phyloP scores from a whole-genome alignment of 2,888 invertebrate genomes.

The Caenorhabditis sp. region DNA sequence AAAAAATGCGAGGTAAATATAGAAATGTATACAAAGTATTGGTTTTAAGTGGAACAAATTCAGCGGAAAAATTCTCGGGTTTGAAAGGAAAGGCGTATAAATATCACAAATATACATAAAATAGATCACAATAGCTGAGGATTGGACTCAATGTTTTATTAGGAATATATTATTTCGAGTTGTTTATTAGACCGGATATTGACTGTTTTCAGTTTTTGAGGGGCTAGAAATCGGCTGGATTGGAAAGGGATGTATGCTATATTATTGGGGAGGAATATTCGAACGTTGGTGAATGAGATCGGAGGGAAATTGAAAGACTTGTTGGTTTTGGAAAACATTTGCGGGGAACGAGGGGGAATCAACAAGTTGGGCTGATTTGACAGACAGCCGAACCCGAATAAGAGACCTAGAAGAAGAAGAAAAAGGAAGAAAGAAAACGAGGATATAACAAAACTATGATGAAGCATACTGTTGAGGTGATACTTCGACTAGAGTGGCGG shows the following conservation, averaged over 20 bases:
- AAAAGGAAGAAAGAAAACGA: constrained; percentile 3
- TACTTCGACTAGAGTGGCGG: constrained; percentile 48
- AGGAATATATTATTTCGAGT: not conserved
- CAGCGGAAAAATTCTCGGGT: not conserved
- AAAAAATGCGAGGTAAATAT: constrained; percentile 7
- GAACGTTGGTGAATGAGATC: constrained; percentile 1
- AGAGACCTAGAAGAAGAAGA: constrained; percentile 3
- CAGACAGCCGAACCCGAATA: not conserved
- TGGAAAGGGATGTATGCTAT: too few relatives aligned
- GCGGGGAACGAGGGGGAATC: not conserved
- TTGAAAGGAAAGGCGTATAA: not conserved
- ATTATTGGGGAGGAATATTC: not conserved
- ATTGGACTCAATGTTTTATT: too few relatives aligned
- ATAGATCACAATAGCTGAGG: not conserved
- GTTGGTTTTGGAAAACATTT: not conserved
- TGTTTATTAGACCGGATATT: not conserved
- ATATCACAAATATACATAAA: constrained; percentile 1
- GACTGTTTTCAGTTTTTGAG: not conserved
- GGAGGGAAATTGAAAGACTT: constrained; percentile 5
- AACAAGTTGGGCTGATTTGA: not conserved
- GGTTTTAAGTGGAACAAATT: too few relatives aligned
- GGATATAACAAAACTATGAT: not conserved
- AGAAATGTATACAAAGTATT: not conserved
- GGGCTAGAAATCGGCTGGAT: constrained; percentile 14
- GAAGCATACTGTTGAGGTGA: constrained; percentile 34